These are phyloP conservation scores for Myotis lucifugus DNA, from an alignment of 2,113 vertebrate species.

Conservation along the genomic window DNA sequence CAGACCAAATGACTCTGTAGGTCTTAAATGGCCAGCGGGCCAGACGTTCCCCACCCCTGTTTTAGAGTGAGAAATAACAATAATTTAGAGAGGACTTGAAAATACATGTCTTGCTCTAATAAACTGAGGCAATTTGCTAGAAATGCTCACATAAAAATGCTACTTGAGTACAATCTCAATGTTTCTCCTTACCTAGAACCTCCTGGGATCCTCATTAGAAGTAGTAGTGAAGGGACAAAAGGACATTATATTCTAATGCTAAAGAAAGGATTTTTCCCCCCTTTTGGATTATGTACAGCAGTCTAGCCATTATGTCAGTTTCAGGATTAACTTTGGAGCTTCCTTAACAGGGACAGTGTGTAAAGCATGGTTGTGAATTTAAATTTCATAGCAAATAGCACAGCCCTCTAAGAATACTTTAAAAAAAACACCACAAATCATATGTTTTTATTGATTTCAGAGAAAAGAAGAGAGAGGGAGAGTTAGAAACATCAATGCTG, in stretches of 20 bases:
- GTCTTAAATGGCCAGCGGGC: no score
- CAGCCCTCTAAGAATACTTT: not conserved
- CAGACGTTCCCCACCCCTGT: no score
- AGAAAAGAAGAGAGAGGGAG: no score
- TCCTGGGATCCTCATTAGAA: not conserved
- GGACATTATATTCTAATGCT: not conserved
- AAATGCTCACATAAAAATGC: not conserved
- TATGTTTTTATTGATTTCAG: no score
- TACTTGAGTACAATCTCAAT: not conserved
- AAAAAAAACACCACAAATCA: no score
- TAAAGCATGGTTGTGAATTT: not conserved
- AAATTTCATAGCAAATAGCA: not conserved
- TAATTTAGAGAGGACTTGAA: not conserved
- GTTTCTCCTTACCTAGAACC: not conserved
- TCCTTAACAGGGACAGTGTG: not conserved
- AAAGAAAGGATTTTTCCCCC: not conserved
- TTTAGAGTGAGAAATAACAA: not conserved
- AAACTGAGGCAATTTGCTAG: not conserved
- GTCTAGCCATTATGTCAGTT: not conserved
- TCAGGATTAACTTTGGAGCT: slow-evolving; percentile 32
- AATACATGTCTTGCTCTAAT: not conserved
- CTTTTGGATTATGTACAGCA: not conserved
- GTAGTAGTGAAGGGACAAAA: not conserved
- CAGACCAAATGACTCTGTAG: no score
- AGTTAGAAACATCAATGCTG: no score